Evolutionary conservation across 1,140 invertebrate species (phyloP), one percentile per base, ranked within the genome.

Genomic region (Contarinia nasturtii): DNA sequence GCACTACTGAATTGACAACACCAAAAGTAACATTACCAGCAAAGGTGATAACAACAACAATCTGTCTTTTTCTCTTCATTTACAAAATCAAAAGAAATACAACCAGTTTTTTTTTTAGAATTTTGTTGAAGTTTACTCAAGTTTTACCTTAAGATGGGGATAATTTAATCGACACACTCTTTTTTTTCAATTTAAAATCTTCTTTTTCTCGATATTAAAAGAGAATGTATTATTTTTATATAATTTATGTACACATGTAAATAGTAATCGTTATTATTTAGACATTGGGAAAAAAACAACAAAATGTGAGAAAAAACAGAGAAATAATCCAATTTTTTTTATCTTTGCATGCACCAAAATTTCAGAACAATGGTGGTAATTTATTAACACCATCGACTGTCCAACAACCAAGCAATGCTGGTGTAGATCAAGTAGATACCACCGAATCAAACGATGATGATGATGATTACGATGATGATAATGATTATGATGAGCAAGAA

Each of bases 401-500:
- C 33, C 33, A 34, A 12, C 41, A 18, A n/a, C 36, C 36, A 17
- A 17, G 27, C 27, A 27, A 27, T 27, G 27, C 27, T 27, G 27
- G 3, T 10, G 27, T 5, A 10, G 37, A 40, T 40, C 4, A 3
- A 40, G 3, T 27, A 3, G 37, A 40, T 5, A 40, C 37, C 37
- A 18, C 14, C 14, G 14, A 40, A 14, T 46, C 52, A n/a, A 47
- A 46, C 11, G 41, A 44, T 22, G 48, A 51, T 43, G 49, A 49
- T n/a, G 46, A 45, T 14, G 40, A 38, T 42, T 44, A 43, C 19
- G 45, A 52, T 45, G 22, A 47, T 46, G 45, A 52, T 40, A n/a
- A 43, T 46, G 38, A 45, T 51, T 19, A 51, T 43, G 33, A 41
- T 21, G 20, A 45, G 21, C 11, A 50, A 49, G 51, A 45, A 43